Percentiles rank a stretch among this genome's conserved stretches.
Evolutionary conservation across 2,113 vertebrate species (phyloP).

Genomic region (Myiagra hebetior): DNA sequence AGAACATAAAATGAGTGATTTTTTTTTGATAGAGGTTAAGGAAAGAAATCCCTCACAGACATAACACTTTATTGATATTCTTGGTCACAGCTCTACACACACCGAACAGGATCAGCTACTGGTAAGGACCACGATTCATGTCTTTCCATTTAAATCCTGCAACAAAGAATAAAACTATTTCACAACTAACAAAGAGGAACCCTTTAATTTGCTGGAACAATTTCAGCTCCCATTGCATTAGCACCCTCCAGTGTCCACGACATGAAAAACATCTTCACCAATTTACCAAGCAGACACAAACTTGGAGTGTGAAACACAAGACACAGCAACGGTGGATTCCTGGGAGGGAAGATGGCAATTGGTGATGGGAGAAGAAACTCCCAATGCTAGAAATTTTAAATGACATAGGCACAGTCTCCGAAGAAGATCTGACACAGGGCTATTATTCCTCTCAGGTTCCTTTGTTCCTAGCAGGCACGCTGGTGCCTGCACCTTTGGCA

Average conservation of each 20-base stretch:
- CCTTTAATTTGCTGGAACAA: not conserved
- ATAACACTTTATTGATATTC: constrained; percentile 29
- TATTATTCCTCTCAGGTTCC: not conserved
- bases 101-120: not conserved
- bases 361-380: not conserved
- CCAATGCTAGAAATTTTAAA: not conserved
- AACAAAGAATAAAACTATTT: constrained; percentile 35
- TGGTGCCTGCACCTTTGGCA: not conserved
- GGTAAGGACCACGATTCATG: not conserved
- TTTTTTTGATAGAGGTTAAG: not conserved
- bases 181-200: constrained; percentile 4
- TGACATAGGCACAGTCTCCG: not conserved
- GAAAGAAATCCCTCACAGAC: not conserved
- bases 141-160: not conserved
- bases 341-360: not conserved
- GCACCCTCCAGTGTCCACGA: constrained; percentile 71
- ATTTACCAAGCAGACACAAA: not conserved
- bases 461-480: not conserved
- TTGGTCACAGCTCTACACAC: not conserved
- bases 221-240: constrained; percentile 50
- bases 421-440: not conserved
- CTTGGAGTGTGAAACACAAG: not conserved
- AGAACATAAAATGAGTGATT: not conserved
- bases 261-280: constrained; percentile 17
- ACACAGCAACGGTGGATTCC: not conserved